Evolutionary conservation across 2,797 vertebrate genomes (phyloP), one percentile per base, ranked within the genome.

Genomic region (Philypnodon macrostomus): DNA sequence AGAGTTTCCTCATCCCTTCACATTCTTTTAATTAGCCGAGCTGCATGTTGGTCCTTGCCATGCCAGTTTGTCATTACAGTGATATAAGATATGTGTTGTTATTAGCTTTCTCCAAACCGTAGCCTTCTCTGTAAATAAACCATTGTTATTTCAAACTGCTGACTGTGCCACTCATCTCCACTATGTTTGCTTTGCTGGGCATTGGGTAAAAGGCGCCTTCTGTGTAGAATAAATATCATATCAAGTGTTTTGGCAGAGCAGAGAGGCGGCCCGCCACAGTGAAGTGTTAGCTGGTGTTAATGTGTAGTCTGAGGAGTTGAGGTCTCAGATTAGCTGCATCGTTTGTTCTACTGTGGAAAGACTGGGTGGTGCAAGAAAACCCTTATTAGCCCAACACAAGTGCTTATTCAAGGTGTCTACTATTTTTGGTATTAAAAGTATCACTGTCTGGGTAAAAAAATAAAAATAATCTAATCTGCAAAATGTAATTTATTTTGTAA

Each of bases 181-280:
- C 83, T 47, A 64, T 89, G 88, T 91, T 92, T 93, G 90, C 90
- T 93, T 94, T 93, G 87, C 79, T 83, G 76, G 79, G 80, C 85
- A 90, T 85, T 41, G 62, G 77, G 71, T 81, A 74, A 77, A 84
- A 87, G 47, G 80, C 85, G 77, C 63, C 84, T 85, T 87, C 86
- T 86, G 88, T 88, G 80, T 73, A 89, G 87, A 88, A 88, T 85
- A 91, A 91, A 89, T 89, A 89, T 87, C 87, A 91, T 90, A 90
- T 58, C 72, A 85, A 86, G 88, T 87, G 87, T 58, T 81, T 69
- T 85, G 70, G 84, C 70, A 76, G 78, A 26, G 70, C 57, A 4
- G 61, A 47, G 40, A 27, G 42, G 50, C 33, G 40, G 57, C 53
- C 67, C 46, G 53, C 42, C 57, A 27, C 13, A 27, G 39, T 0